Conservation (phyloP, 2,113 vertebrate species). For the Etia nguti region DNA sequence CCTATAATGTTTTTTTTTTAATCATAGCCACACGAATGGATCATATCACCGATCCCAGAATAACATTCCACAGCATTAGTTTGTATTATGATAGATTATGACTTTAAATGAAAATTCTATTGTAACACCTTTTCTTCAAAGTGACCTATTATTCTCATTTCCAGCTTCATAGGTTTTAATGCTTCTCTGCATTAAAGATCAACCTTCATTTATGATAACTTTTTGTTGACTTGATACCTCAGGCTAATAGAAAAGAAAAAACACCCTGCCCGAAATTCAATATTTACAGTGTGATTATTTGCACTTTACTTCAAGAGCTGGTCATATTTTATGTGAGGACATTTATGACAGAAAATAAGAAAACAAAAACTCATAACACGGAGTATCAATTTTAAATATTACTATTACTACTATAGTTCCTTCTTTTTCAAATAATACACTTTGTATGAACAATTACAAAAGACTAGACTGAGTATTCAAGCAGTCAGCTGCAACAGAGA, state of each 20-base stretch:
- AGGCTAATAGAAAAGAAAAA: not conserved
- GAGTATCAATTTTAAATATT: not conserved
- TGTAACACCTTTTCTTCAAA: not conserved
- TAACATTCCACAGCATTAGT: not conserved
- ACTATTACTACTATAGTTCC: not conserved
- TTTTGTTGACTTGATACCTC: not conserved
- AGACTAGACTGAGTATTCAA: not conserved
- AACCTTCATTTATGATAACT: not conserved
- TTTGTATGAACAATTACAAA: not conserved
- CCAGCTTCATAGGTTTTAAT: not conserved
- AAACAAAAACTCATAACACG: not conserved
- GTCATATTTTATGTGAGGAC: not conserved
- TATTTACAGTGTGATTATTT: not conserved
- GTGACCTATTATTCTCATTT: not conserved
- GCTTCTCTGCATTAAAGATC: not conserved
- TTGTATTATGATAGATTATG: not conserved
- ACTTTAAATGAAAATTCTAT: not conserved
- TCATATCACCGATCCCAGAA: not conserved
- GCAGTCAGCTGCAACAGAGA: rapidly evolving
- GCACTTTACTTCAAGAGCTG: not conserved
- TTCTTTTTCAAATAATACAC: not conserved
- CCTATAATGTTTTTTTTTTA: not conserved
- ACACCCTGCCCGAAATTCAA: not conserved
- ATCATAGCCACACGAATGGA: not conserved
- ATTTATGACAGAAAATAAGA: not conserved